These are phyloP conservation scores for Apeira syringaria DNA, from an alignment of 2,888 invertebrate genomes.

Conservation along the genomic window DNA sequence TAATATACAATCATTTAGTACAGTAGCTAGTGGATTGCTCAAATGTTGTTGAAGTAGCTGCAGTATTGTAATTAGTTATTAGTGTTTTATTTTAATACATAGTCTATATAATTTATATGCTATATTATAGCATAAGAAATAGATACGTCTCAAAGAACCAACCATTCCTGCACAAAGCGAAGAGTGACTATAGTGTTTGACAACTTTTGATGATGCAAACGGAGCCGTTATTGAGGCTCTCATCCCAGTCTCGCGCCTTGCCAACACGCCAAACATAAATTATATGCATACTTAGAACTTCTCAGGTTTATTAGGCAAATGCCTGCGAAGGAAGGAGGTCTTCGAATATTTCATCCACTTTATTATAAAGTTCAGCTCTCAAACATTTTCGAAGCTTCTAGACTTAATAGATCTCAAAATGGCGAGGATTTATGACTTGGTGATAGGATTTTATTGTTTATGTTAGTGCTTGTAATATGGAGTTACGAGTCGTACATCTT, in stretches of 20 bases:
- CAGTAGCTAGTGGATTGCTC: too few relatives aligned
- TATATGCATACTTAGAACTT: slow-evolving; percentile 26
- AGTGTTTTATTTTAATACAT: too few relatives aligned
- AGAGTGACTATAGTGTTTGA: too few relatives aligned
- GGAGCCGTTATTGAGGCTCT: too few relatives aligned
- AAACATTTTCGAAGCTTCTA: slow-evolving; percentile 1
- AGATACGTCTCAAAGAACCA: too few relatives aligned
- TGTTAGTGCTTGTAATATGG: neutral
- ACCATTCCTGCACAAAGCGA: too few relatives aligned
- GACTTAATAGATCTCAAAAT: slow-evolving; percentile 8
- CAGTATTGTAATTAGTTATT: too few relatives aligned
- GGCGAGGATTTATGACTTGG: slow-evolving; percentile 4
- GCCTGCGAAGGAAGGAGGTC: slow-evolving; percentile 6
- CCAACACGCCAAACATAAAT: slow-evolving; percentile 17
- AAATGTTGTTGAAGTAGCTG: too few relatives aligned
- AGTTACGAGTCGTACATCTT: neutral
- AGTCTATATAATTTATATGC: too few relatives aligned
- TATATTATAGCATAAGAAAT: too few relatives aligned
- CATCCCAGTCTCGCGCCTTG: neutral
- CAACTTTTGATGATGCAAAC: too few relatives aligned
- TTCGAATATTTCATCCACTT: slow-evolving; percentile 5
- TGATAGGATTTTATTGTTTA: slow-evolving; percentile 4
- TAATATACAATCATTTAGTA: too few relatives aligned
- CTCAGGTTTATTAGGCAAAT: slow-evolving; percentile 21
- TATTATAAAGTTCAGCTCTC: slow-evolving; percentile 5